Evolutionary conservation across 2,888 invertebrate genomes (phyloP).

Genomic region (Troglohyphantes excavatus): DNA sequence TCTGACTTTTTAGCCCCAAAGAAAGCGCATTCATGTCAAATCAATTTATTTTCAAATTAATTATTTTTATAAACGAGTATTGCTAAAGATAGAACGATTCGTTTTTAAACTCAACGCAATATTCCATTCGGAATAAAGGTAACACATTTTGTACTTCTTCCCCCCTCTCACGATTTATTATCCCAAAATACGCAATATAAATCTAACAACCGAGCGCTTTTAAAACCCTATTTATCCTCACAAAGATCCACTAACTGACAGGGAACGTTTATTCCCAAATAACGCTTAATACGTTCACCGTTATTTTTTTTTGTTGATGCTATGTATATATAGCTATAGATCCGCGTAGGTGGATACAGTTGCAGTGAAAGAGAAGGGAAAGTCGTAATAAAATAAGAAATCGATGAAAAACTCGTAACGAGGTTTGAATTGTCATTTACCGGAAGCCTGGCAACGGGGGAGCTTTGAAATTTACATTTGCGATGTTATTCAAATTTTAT

Average conservation of each 20-base stretch:
- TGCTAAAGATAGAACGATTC: neutral
- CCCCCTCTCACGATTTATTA: neutral
- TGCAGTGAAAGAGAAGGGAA: constrained; percentile 17
- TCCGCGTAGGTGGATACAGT: neutral
- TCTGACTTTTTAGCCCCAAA: no score
- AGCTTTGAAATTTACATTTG: constrained; percentile 78
- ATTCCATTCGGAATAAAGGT: neutral
- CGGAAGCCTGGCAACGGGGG: constrained; percentile 70
- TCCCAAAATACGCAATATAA: constrained; percentile 9
- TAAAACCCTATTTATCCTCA: constrained; percentile 37
- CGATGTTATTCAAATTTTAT: constrained; percentile 78
- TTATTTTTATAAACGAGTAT: neutral
- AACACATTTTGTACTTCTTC: neutral
- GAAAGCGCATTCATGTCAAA: no score
- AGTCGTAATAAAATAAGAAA: constrained; percentile 78
- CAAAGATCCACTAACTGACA: constrained; percentile 12
- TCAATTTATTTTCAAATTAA: no score
- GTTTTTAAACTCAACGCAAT: neutral
- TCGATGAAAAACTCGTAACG: constrained; percentile 78
- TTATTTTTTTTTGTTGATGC: constrained; percentile 33
- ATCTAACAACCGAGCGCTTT: constrained; percentile 19
- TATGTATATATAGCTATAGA: neutral
- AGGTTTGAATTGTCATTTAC: constrained; percentile 77
- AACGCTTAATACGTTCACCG: constrained; percentile 49
- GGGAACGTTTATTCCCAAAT: constrained; percentile 50